Percentiles rank a stretch among this genome's conserved stretches.
Evolutionary conservation across 2,113 vertebrate species (phyloP).

Genomic region (Cryptomyrus ogoouensis): DNA sequence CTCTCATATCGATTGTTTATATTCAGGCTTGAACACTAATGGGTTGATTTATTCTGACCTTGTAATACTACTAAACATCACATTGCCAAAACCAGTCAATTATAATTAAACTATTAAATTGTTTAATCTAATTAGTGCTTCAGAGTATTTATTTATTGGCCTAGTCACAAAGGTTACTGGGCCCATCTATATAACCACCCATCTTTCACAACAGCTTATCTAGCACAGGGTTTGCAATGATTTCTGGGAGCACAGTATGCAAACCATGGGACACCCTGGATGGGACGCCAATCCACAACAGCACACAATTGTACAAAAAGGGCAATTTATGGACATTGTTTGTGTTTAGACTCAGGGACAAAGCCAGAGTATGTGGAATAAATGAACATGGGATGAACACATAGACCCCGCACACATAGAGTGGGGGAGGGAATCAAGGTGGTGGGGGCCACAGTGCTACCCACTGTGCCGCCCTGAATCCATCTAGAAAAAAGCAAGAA

Average conservation of each 20-base stretch:
- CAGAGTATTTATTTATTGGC: slow-evolving; percentile 14
- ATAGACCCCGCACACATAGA: background rate
- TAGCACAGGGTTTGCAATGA: background rate
- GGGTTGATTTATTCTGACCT: slow-evolving; percentile 39
- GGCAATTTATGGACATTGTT: background rate
- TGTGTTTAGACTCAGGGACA: background rate
- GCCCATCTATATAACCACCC: background rate
- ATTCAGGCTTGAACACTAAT: slow-evolving; percentile 18
- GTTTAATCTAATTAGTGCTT: slow-evolving; percentile 17
- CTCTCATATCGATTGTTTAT: slow-evolving; percentile 25
- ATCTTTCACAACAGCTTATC: background rate
- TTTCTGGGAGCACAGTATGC: background rate
- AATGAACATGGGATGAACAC: background rate
- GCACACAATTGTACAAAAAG: background rate
- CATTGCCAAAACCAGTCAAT: slow-evolving; percentile 35
- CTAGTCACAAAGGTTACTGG: background rate
- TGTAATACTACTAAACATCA: slow-evolving; percentile 24
- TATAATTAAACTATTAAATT: slow-evolving; percentile 30
- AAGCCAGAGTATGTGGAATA: background rate
- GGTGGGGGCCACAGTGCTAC: background rate
- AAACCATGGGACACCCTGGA: background rate
- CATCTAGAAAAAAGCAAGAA: background rate
- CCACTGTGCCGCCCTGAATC: background rate
- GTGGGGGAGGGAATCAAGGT: background rate
- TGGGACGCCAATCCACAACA: background rate